Conservation (phyloP, 2,888 invertebrate genomes). For the Lysandra coridon region DNA sequence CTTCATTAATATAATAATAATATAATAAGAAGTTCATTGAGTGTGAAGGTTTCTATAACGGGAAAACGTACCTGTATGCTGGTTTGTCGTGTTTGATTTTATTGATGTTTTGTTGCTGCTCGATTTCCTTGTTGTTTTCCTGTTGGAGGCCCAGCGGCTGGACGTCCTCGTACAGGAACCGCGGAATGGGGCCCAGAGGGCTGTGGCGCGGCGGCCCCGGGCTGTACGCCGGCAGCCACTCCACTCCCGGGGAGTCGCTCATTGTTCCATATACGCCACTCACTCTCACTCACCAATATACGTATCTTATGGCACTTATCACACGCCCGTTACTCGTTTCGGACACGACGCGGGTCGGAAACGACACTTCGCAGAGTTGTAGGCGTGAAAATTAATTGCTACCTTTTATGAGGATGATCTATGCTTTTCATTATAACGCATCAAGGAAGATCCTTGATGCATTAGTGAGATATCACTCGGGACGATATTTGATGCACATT, state of each 20-base stretch:
- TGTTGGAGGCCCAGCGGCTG: constrained; percentile 65
- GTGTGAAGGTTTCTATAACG: constrained; percentile 47
- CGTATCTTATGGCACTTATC: constrained; percentile 39
- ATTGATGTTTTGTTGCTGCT: constrained; percentile 69
- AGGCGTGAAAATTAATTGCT: constrained; percentile 63
- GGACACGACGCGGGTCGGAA: constrained; percentile 50
- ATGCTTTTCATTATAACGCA: constrained; percentile 64
- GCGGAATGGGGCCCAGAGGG: constrained; percentile 72
- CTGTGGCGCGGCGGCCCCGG: constrained; percentile 77
- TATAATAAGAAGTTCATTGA: not conserved
- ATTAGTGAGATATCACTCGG: constrained; percentile 58
- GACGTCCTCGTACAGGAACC: constrained; percentile 74
- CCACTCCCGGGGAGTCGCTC: constrained; percentile 77
- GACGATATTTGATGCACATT: constrained; percentile 47
- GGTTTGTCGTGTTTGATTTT: constrained; percentile 80
- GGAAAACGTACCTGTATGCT: constrained; percentile 77
- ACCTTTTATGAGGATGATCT: constrained; percentile 71
- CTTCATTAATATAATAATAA: not conserved
- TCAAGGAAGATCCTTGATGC: constrained; percentile 74
- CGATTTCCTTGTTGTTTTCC: constrained; percentile 72
- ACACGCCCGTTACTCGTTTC: constrained; percentile 44
- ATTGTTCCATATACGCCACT: constrained; percentile 60
- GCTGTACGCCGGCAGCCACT: constrained; percentile 78
- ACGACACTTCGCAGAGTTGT: constrained; percentile 45
- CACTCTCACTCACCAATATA: constrained; percentile 48